Conservation (phyloP, 2,888 invertebrate genomes). For the Sesamia inferens region DNA sequence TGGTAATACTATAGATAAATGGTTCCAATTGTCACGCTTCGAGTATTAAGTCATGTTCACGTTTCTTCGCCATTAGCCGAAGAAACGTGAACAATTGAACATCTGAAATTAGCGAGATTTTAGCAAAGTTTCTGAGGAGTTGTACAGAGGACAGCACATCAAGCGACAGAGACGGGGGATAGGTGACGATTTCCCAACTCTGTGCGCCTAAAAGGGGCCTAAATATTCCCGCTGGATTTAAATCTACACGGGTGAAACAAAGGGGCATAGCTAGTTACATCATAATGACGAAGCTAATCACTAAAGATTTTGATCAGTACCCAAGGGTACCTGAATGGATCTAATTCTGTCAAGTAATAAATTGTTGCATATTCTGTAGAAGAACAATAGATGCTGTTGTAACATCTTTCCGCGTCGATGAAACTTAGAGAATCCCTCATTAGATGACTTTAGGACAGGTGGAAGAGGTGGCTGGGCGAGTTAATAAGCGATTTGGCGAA, state of each 20-base stretch:
- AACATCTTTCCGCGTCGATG: conserved; percentile 53
- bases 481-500: neutral
- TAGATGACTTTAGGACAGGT: conserved; percentile 12
- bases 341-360: conserved; percentile 46
- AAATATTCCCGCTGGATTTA: too few species aligned
- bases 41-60: too few species aligned
- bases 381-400: conserved; percentile 55
- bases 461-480: conserved; percentile 5
- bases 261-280: neutral
- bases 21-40: conserved; percentile 34
- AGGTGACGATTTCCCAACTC: too few species aligned
- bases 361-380: conserved; percentile 41
- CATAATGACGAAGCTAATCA: neutral
- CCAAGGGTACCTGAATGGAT: conserved; percentile 39
- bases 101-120: conserved; percentile 1
- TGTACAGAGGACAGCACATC: too few species aligned
- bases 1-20: conserved; percentile 17
- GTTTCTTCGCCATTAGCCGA: neutral
- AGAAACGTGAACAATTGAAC: conserved; percentile 34
- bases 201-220: too few species aligned
- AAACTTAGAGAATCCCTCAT: conserved; percentile 43
- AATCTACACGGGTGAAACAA: too few species aligned
- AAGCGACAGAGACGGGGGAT: too few species aligned
- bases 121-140: neutral
- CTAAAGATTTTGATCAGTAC: conserved; percentile 19